A percentile compares a stretch with the other conserved stretches of the same genome.
These are phyloP conservation scores for Reinhardtius hippoglossoides DNA, from an alignment of 2,113 vertebrate species.

Conservation along the genomic window DNA sequence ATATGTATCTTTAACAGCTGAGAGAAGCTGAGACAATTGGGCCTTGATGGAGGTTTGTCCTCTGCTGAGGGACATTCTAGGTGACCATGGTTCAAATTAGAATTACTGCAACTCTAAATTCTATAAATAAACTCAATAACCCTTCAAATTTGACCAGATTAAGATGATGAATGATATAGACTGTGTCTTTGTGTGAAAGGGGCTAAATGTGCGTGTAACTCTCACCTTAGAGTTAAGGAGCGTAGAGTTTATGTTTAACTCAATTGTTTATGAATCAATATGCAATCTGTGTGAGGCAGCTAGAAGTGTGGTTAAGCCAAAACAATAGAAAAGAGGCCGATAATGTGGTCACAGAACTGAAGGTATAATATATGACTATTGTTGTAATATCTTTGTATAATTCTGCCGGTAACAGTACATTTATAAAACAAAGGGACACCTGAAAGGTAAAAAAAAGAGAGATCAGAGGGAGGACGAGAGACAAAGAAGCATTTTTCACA, in stretches of 20 bases:
- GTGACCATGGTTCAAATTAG: no score
- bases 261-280: background rate
- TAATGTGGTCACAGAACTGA: background rate
- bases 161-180: no score
- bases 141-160: no score
- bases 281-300: background rate
- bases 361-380: background rate
- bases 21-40: no score
- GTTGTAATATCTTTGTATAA: background rate
- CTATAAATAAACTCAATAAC: no score
- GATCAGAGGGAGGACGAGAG: background rate
- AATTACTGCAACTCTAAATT: no score
- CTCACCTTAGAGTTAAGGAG: background rate
- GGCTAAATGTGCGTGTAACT: background rate
- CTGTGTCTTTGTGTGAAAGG: background rate
- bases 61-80: no score
- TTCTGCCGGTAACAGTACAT: background rate
- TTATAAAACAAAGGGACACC: background rate
- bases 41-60: no score
- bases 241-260: background rate
- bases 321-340: background rate
- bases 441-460: background rate
- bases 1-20: no score
- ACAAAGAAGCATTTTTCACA: conserved; percentile 50
- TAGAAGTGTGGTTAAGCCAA: background rate